phyloP scores from a whole-genome alignment of 35 echinoderm and acorn worm genomes.

The Ptychodera flava region DNA sequence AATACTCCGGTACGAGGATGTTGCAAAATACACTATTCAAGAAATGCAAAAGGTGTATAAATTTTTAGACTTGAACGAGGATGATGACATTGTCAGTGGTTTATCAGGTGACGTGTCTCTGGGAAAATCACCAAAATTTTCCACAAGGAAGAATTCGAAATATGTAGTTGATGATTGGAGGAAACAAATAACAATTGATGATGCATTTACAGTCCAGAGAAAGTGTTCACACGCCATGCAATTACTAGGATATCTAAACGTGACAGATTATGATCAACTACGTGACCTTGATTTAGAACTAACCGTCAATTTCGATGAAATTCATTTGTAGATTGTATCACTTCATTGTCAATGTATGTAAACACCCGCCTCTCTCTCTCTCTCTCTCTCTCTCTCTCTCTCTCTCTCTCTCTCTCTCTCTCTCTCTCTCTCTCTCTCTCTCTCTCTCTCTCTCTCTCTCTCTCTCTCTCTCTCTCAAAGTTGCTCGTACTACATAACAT shows the following conservation, averaged over 20 bases:
- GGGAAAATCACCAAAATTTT: neutral
- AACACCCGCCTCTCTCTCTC: too few species aligned
- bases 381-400: too few species aligned
- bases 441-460: too few species aligned
- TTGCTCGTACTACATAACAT: too few species aligned
- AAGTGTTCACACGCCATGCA: slow-evolving; percentile 23
- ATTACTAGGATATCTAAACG: slow-evolving; percentile 25
- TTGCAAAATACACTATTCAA: slow-evolving; percentile 37
- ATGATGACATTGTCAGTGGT: slow-evolving; percentile 44
- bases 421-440: too few species aligned
- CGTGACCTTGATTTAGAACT: neutral
- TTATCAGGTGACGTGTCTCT: slow-evolving; percentile 4
- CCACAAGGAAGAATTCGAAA: slow-evolving; percentile 16
- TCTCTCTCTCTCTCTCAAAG: too few species aligned
- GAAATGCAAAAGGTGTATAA: slow-evolving; percentile 48
- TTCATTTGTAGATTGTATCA: too few species aligned
- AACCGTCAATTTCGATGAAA: too few species aligned
- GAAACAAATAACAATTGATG: slow-evolving; percentile 4
- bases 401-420: too few species aligned
- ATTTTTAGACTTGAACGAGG: slow-evolving; percentile 37
- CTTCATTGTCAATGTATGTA: too few species aligned
- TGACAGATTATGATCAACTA: neutral
- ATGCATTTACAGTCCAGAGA: slow-evolving; percentile 8
- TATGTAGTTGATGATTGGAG: slow-evolving; percentile 27
- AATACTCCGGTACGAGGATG: slow-evolving; percentile 71